Evolutionary conservation across 2,113 vertebrate genomes (phyloP), one percentile per base, ranked within the genome.

Genomic region (Platysteira castanea): DNA sequence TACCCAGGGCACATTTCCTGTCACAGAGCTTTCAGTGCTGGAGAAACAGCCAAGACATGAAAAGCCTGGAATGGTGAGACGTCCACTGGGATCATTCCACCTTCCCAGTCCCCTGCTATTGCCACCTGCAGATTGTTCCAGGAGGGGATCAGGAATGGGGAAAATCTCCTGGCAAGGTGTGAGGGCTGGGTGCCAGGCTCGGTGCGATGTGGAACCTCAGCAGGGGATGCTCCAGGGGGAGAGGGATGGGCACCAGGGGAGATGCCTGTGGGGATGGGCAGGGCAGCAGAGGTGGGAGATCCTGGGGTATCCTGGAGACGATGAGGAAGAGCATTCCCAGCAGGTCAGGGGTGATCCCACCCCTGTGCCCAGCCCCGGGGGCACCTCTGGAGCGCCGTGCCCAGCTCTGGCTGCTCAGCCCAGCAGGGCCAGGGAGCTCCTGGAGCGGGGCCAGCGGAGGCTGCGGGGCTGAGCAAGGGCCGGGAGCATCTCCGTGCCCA

Each of bases 241-340:
- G 68, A n/a, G 47, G 13, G 49, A 26, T 9, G 39, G 19, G 13
- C 19, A 63, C 2, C 17, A 44, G 16, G 13, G 23, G 52, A 70
- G 44, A 6, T 8, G 6, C 8, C 39, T 37, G 15, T 14, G n/a
- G 46, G 47, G 52, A 44, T 1, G 3, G n/a, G 23, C 50, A 44
- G 24, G 28, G 24, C 18, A 46, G 56, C 74, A 74, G 70, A 46
- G 16, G 2, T 37, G 56, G 42, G 60, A 57, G 8, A 50, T 19
- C 42, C 27, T 31, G 31, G 20, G 11, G 3, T 26, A 2, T 49
- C 49, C 41, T 1, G 0, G n/a, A 15, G 18, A 30, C 11, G 17
- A 31, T 10, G 6, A 49, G 26, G 16, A 26, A 42, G 13, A 42
- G 41, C 41, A 27, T 26, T 71, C 11, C 41, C 54, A 88, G 75